Conservation (phyloP, 2,113 vertebrate genomes). For the Ardeotis arabs region DNA sequence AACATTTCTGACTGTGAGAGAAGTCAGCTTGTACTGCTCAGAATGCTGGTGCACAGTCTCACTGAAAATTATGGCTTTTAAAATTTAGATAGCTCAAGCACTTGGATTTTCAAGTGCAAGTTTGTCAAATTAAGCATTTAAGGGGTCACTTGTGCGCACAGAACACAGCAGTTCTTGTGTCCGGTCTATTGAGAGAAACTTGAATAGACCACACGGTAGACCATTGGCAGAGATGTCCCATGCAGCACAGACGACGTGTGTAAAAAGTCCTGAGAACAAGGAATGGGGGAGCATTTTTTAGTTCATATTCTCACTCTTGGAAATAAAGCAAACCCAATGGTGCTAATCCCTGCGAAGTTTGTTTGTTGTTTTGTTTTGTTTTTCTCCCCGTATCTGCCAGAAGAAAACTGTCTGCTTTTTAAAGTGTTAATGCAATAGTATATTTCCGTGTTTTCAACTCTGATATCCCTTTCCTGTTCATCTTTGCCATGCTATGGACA, state of each 20-base stretch:
- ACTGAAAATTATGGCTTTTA: not conserved
- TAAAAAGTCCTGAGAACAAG: fast-evolving
- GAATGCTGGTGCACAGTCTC: fast-evolving
- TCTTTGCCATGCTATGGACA: constrained; percentile 35
- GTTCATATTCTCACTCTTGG: not conserved
- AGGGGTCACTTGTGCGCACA: not conserved
- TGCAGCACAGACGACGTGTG: not conserved
- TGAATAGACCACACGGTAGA: not conserved
- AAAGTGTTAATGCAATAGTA: not conserved
- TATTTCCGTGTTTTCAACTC: not conserved
- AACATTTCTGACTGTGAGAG: not conserved
- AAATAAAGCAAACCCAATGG: not conserved
- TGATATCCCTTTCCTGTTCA: not conserved
- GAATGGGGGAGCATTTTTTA: not conserved
- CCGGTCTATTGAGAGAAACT: not conserved
- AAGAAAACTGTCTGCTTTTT: not conserved
- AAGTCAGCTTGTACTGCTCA: fast-evolving
- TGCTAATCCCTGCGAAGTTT: not conserved
- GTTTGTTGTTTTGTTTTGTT: not conserved
- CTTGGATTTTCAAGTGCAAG: not conserved
- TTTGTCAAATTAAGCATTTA: not conserved
- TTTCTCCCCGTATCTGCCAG: not conserved
- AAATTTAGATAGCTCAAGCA: not conserved
- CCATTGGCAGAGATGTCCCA: not conserved
- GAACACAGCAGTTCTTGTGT: not conserved